Percentiles rank a stretch among this genome's conserved stretches.
These are phyloP conservation scores for Tyrophagus putrescentiae DNA, from an alignment of 1,140 invertebrate genomes.

Conservation along the genomic window DNA sequence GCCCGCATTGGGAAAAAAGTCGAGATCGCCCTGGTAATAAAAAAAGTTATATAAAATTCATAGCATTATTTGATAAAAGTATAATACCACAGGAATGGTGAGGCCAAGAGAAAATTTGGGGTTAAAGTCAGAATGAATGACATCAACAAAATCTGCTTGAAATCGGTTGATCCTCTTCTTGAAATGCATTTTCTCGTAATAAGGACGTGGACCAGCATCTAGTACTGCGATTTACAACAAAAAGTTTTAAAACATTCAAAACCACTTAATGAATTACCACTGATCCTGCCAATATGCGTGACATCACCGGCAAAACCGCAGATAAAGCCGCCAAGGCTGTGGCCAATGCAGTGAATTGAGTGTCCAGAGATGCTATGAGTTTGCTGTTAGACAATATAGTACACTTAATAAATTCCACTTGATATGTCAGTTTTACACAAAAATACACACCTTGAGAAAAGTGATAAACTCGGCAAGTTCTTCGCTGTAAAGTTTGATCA, in stretches of 20 bases:
- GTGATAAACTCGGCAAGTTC: slow-evolving; percentile 11
- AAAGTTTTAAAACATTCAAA: neutral
- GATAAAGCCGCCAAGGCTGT: slow-evolving; percentile 7
- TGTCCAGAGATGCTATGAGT: slow-evolving; percentile 4
- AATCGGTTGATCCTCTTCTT: slow-evolving; percentile 58
- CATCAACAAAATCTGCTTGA: slow-evolving; percentile 68
- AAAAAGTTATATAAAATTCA: no score
- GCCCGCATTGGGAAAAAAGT: slow-evolving; percentile 61
- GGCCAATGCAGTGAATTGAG: slow-evolving; percentile 16
- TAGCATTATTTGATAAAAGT: no score
- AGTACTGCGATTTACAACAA: neutral
- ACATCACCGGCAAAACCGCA: slow-evolving; percentile 14
- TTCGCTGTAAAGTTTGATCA: slow-evolving; percentile 11
- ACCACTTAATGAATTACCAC: neutral
- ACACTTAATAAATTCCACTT: slow-evolving; percentile 1
- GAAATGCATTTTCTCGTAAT: slow-evolving; percentile 66
- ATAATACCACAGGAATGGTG: slow-evolving; percentile 65
- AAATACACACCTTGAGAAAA: slow-evolving; percentile 15
- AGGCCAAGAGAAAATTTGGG: slow-evolving; percentile 44
- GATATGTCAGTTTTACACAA: neutral
- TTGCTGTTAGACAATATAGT: neutral
- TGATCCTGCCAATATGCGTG: slow-evolving; percentile 7
- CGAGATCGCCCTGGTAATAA: slow-evolving; percentile 63
- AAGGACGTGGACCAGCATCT: slow-evolving; percentile 46
- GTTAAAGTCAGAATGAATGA: slow-evolving; percentile 59